Percentiles rank a stretch among this genome's conserved stretches.
phyloP scores from a whole-genome alignment of 2,113 vertebrate species.

The Otocyon megalotis region DNA sequence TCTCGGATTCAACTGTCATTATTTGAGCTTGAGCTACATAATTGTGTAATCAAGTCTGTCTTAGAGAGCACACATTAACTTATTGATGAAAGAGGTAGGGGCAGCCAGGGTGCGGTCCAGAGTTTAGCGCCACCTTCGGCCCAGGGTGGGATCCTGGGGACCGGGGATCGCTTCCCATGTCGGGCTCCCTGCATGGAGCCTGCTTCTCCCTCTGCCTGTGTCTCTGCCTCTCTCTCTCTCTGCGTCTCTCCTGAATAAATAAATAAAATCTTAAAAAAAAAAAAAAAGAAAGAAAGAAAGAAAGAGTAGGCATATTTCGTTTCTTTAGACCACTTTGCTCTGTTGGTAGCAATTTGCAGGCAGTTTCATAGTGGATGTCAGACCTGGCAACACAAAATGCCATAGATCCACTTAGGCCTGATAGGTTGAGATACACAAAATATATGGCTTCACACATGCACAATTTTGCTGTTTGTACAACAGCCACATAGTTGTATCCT shows the following conservation, averaged over 20 bases:
- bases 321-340: not conserved
- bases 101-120: no score
- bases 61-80: not conserved
- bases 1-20: not conserved
- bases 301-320: not conserved
- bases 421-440: not conserved
- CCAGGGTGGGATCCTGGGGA: no score
- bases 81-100: not conserved
- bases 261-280: no score
- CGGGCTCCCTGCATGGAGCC: no score
- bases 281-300: no score
- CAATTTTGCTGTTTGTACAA: not conserved
- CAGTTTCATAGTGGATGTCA: not conserved
- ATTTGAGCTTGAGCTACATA: not conserved
- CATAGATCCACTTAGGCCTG: not conserved
- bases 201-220: no score
- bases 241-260: no score
- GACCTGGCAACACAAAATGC: not conserved
- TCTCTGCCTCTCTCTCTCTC: no score
- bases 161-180: no score
- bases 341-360: not conserved
- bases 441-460: fast-evolving
- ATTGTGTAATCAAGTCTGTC: not conserved
- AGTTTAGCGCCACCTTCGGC: no score
- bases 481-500: not conserved